phyloP scores from a whole-genome alignment of 2,888 invertebrate genomes.

The Tipula confusa region DNA sequence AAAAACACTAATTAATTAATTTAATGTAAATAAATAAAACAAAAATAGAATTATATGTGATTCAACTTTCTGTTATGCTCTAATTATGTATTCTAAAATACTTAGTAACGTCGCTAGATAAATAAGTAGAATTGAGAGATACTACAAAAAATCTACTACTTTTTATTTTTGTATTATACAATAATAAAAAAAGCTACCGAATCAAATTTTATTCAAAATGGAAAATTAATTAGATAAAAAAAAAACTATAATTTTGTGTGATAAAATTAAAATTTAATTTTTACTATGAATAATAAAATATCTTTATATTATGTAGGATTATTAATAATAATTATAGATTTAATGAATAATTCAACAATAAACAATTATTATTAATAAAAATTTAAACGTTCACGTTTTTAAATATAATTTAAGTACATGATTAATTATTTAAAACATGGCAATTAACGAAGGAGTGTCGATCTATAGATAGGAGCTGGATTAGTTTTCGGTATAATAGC shows the following conservation, averaged over 20 bases:
- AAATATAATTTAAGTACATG: no score
- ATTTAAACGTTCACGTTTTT: neutral
- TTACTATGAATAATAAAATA: neutral
- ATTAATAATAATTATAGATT: neutral
- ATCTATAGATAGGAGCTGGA: neutral
- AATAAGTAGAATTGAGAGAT: neutral
- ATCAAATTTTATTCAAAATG: neutral
- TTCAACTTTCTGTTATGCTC: neutral
- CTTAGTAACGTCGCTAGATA: neutral
- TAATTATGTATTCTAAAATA: neutral
- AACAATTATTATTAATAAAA: neutral
- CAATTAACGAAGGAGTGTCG: neutral
- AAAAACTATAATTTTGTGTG: conserved; percentile 15
- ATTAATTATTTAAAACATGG: no score
- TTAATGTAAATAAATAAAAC: neutral
- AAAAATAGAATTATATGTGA: neutral
- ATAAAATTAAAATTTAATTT: conserved; percentile 13
- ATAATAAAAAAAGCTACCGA: neutral
- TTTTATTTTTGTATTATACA: neutral
- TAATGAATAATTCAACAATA: neutral
- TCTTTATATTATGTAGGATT: neutral
- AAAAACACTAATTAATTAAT: neutral
- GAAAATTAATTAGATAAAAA: neutral
- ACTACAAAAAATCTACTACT: neutral
- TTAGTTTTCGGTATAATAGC: neutral